Base-by-base conservation (phyloP, 2,888 invertebrate species). In the Mythimna loreyi region DNA sequence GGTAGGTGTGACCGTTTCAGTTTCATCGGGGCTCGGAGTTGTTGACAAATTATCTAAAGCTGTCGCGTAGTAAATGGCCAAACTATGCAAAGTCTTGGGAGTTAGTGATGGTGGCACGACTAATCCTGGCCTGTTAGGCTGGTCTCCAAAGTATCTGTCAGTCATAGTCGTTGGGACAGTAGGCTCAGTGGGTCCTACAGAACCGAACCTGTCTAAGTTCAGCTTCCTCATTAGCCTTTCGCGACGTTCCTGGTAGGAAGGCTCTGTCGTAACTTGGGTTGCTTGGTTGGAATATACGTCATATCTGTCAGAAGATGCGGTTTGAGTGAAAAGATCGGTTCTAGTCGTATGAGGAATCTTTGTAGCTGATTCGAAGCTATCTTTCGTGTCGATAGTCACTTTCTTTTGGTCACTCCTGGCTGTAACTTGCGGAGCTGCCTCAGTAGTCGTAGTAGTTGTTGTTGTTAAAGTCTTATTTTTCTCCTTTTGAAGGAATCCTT, bases 31-130 rank as follows among this genome's bases (percentile, higher is more conserved):
- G 13, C 89, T 76, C 6, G 92, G 62, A 43, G 96, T 92, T 13
- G 96, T 94, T 2, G 96, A 95, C 43, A 96, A 91, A 78, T 96
- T 96, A 82, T 97, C 97, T 73, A 97, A 94, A 79, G 97, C 97
- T 11, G 97, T 97, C 3, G 98, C 98, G 87, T 98, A 98, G 87
- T 98, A 98, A 78, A 98, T 96, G 1, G 98, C 98, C 55, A 98
- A 89, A 0, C 98, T 97, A 82, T 98, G 98, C 16, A 98, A 93
- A 0, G 98, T 97, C 87, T 97, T 97, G 0, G 98, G 98, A 0
- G 98, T 97, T 0, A 97, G 96, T 0, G 98, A 98, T 21, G 97
- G 97, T 3, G 98, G 97, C 11, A 97, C 96, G 8, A 97, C 95
- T n/a, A 97, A 91, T 5, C 97, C 98, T 45, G 96, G 96, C 72